A percentile compares a stretch with the other conserved stretches of the same genome.
These are phyloP conservation scores for Cantharis nigra DNA, from an alignment of 2,888 invertebrate species.

Conservation along the genomic window DNA sequence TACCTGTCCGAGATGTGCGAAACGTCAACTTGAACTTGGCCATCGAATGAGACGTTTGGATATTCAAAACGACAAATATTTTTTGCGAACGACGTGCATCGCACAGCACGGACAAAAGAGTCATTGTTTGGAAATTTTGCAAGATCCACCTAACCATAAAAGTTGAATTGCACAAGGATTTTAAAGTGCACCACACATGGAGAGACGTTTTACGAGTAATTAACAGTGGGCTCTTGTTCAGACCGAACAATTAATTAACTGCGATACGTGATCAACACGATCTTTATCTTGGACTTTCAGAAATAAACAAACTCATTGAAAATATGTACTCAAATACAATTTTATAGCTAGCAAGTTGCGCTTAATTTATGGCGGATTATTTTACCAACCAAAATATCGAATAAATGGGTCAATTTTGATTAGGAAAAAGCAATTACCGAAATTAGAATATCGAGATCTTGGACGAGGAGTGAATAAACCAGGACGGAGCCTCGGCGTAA, in stretches of 20 bases:
- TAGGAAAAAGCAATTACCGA: conserved; percentile 12
- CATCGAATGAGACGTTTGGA: neutral
- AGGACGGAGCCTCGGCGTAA: conserved; percentile 24
- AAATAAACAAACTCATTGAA: neutral
- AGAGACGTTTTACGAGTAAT: conserved; percentile 37
- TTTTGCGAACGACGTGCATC: neutral
- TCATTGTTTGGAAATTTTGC: neutral
- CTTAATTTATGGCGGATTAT: neutral
- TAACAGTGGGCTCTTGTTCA: conserved; percentile 36
- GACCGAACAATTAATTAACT: conserved; percentile 47
- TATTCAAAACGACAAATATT: neutral
- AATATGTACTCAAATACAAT: neutral
- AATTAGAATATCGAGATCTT: conserved; percentile 26
- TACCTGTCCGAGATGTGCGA: conserved; percentile 19
- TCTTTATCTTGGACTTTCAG: conserved; percentile 35
- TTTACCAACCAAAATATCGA: neutral
- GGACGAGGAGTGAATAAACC: conserved; percentile 15
- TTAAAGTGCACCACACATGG: conserved; percentile 36
- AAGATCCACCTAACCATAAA: conserved; percentile 1
- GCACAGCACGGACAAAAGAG: neutral
- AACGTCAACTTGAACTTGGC: conserved; percentile 30
- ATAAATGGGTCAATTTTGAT: neutral
- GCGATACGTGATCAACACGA: conserved; percentile 44
- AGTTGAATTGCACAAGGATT: conserved; percentile 19
- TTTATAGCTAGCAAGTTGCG: neutral